Evolutionary conservation across 2,797 vertebrate species (phyloP).

Genomic region (Echiichthys vipera): DNA sequence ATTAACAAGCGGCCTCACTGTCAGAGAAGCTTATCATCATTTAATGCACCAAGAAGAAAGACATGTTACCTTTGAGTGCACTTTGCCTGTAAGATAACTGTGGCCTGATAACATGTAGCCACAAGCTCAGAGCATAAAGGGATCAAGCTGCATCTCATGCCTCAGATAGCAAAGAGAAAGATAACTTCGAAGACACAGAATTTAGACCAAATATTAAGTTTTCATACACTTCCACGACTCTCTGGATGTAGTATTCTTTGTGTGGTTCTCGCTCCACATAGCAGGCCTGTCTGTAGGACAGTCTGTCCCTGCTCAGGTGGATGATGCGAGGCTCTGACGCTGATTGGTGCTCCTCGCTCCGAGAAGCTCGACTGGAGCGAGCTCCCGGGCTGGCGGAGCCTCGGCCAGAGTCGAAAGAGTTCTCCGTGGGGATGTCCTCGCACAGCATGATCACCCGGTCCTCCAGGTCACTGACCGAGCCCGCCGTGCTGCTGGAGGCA

Average conservation of each 20-base stretch:
- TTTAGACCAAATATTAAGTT: not conserved
- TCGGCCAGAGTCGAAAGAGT: conserved; percentile 54
- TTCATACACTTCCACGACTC: conserved; percentile 66
- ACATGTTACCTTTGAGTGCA: not conserved
- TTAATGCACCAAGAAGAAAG: conserved; percentile 11
- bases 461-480: conserved; percentile 75
- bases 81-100: conserved; percentile 34
- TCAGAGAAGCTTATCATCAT: not conserved
- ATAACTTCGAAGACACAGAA: not conserved
- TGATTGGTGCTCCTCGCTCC: conserved; percentile 45
- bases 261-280: conserved; percentile 45
- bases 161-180: conserved; percentile 3
- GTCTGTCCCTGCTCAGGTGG: conserved; percentile 58
- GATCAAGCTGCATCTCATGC: not conserved
- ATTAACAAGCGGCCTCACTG: conserved; percentile 47
- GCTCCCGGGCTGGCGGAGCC: conserved; percentile 52
- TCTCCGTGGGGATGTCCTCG: conserved; percentile 71
- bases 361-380: conserved; percentile 63
- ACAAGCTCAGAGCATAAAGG: conserved; percentile 45
- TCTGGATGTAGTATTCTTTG: conserved; percentile 58
- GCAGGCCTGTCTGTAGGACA: conserved; percentile 59
- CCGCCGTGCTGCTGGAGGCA: conserved; percentile 51
- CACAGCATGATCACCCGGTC: conserved; percentile 84
- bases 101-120: conserved; percentile 25
- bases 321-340: conserved; percentile 26